Evolutionary conservation across 2,888 invertebrate genomes (phyloP).

Genomic region (Petrolisthes cinctipes): DNA sequence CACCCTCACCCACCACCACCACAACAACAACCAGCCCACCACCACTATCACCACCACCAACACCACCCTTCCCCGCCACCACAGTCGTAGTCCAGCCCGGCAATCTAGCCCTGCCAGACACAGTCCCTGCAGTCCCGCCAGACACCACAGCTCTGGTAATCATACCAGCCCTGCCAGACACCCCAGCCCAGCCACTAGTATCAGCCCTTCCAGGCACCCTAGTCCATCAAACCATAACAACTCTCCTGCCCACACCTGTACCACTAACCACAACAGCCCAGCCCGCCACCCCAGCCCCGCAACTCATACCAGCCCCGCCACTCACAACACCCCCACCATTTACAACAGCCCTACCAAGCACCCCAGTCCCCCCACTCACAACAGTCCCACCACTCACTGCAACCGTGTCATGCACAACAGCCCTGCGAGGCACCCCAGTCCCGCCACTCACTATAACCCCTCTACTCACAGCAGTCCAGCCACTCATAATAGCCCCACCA

Average conservation of each 20-base stretch:
- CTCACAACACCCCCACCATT: background rate
- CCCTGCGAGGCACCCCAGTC: background rate
- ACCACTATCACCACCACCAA: too few relatives aligned
- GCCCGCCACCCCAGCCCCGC: background rate
- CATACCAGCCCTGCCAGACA: background rate
- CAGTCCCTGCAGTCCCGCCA: background rate
- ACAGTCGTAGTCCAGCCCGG: background rate
- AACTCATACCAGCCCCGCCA: background rate
- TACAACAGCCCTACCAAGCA: background rate
- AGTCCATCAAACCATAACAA: background rate
- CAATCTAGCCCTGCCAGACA: background rate
- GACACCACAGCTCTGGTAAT: background rate
- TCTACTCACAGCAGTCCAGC: background rate
- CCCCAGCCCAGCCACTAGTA: background rate
- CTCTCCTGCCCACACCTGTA: background rate
- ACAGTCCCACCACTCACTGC: background rate
- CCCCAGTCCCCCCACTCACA: background rate
- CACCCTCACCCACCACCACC: conserved; percentile 24
- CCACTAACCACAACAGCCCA: background rate
- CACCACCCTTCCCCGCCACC: background rate
- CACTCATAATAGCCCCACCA: background rate
- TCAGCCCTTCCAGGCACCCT: background rate
- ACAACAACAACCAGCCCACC: conserved; percentile 9
- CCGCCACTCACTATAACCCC: background rate
- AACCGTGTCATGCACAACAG: background rate